Base-by-base conservation (phyloP, 2,888 invertebrate species). In the Drosophila parthenogenetica region DNA sequence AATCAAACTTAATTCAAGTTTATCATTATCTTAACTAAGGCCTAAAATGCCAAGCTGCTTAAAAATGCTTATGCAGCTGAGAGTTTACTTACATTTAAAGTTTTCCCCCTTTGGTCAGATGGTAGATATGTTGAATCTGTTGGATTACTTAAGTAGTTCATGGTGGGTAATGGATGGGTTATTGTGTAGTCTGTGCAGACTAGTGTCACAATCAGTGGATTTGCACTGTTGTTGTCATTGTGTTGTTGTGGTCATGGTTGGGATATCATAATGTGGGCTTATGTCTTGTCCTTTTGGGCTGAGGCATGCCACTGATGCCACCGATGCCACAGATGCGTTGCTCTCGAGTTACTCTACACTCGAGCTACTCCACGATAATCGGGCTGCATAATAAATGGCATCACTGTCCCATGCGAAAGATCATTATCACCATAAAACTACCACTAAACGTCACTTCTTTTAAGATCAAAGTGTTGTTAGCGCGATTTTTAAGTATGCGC, bases 401-500 rank as follows among this genome's bases (percentile, higher is more conserved):
- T 91, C 90, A 91, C 90, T 90, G 90, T 91, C 91, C 90, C 90
- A 90, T 89, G 89, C 70, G 77, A 78, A 79, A 89, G 91, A 90
- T 90, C 90, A 88, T 90, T 90, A 90, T 90, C 90, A 84, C 83
- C 85, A 84, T 89, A 87, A 65, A 91, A 90, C 91, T 87, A 90
- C 91, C 90, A 90, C 90, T 90, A 91, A 90, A 90, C 91, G 91
- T 91, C 90, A 90, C 91, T 90, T 89, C 89, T 88, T 87, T 90
- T 90, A 90, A 90, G 91, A 90, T 91, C 90, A 90, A 90, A 90
- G 90, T 90, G 90, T 81, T 91, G 91, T 90, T 81, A 81, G 90
- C 91, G 91, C 89, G 85, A 77, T 79, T 80, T 79, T 80, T 81
- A 87, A 87, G 75, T 72, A 87, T 89, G 85, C 88, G 82, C 90